These are phyloP conservation scores for Folsomia candida DNA, from an alignment of 2,888 invertebrate genomes.

Conservation along the genomic window DNA sequence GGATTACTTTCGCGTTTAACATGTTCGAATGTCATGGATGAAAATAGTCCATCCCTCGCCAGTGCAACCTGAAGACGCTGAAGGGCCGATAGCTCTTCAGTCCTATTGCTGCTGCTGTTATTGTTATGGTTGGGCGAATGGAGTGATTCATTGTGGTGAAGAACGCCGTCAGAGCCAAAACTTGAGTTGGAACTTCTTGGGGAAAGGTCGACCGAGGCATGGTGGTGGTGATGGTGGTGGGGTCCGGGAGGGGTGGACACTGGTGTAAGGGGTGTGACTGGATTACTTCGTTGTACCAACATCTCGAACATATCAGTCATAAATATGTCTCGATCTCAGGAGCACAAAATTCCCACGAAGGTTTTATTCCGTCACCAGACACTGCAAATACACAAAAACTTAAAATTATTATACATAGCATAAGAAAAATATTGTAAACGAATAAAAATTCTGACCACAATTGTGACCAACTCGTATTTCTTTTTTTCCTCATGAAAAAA, in stretches of 20 bases:
- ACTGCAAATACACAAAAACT: too few relatives aligned
- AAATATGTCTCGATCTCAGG: too few relatives aligned
- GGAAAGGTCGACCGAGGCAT: constrained; percentile 34
- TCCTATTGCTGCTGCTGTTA: constrained; percentile 5
- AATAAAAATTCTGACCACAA: too few relatives aligned
- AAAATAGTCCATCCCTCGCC: constrained; percentile 34
- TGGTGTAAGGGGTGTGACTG: constrained; percentile 28
- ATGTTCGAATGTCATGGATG: too few relatives aligned
- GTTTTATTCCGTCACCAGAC: too few relatives aligned
- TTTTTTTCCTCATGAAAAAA: too few relatives aligned
- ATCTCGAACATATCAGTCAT: constrained; percentile 26
- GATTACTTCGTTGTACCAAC: constrained; percentile 36
- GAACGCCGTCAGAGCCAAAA: constrained; percentile 28
- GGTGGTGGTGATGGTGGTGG: constrained; percentile 16
- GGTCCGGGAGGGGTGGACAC: constrained; percentile 23
- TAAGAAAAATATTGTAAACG: too few relatives aligned
- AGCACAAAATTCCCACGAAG: not conserved
- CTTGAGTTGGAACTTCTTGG: constrained; percentile 35
- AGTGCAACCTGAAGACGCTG: constrained; percentile 46
- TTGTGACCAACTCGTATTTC: too few relatives aligned
- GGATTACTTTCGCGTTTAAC: constrained; percentile 17
- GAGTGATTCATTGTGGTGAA: constrained; percentile 23
- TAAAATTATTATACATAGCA: too few relatives aligned
- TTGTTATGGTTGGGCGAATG: constrained; percentile 15
- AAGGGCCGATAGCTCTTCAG: constrained; percentile 40